Base-by-base conservation (phyloP, 1,140 invertebrate genomes). In the Proctacanthus coquilletti region DNA sequence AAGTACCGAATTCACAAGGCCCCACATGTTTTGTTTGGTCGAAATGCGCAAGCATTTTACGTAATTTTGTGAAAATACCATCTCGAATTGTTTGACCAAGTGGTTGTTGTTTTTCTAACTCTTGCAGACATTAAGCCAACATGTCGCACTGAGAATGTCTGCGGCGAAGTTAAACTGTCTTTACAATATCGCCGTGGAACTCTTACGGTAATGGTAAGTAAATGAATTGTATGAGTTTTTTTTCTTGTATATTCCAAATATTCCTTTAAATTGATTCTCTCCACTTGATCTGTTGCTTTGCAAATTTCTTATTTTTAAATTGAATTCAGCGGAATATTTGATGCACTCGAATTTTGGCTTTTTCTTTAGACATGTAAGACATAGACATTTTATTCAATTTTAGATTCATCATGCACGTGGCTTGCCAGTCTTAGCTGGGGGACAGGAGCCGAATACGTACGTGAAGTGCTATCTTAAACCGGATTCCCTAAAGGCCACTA, bases 401-500 rank as follows among this genome's bases (percentile, higher is more conserved):
- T 39, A 60, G 57, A 58, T 60, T 21, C 80, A 84, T 62, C 86
- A 92, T 61, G 84, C 80, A 1, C 72, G 83, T 48, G 80, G 81
- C 41, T 63, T 93, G 46, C 76, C 82, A 1, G 69, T 72, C 48
- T 63, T 80, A 29, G 66, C 73, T 4, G 75, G 77, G 44, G 68
- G 68, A 25, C 75, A 80, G 53, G 75, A 83, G 61, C 87, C 87
- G 3, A 85, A 84, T 49, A 82, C 84, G 0, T 93, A 92, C 53
- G 87, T 91, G 11, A 93, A 93, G 63, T 77, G 81, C 9, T 98
- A 98, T 60, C 67, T 98, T 37, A 75, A 88, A 45, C 84, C 74
- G 51, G 92, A 84, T 63, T 82, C 67, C 52, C 81, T 70, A 41
- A 93, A 93, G 65, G 75, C 71, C 41, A 95, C 93, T 18, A 97